Base-by-base conservation (phyloP, 2,797 vertebrate species). In the Glossophaga mutica region DNA sequence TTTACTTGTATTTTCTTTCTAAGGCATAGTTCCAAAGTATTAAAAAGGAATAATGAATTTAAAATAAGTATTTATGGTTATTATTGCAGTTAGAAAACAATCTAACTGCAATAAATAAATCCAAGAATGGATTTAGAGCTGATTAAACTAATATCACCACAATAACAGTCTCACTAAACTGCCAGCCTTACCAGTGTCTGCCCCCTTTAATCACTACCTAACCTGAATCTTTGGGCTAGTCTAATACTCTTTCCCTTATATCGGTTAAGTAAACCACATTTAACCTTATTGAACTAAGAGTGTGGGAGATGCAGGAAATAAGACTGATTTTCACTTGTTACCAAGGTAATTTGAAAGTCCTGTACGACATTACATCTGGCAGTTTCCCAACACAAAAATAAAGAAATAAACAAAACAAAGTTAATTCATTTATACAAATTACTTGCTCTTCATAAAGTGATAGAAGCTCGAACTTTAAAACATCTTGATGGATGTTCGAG, bases 1-100 rank as follows among this genome's bases (percentile, higher is more conserved):
- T 97, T 95, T 78, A 70, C 55, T 83, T 29, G 94, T 95, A 79
- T 94, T 95, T 96, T 94, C 83, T 82, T 88, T 91, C 79, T 91
- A 73, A 92, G 14, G 6, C 16, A 88, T 52, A 86, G 29, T 92
- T 81, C 96, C 8, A 81, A 70, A 78, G 32, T 87, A 90, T 48
- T 95, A 76, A 95, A 96, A 94, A 76, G 59, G 37, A 94, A 32
- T 77, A 70, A 91, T 89, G 83, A 46, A 91, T 44, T 87, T 94
- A 77, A 85, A 87, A 73, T 94, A 44, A 90, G 24, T 82, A 77
- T 34, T 89, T 77, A 68, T 52, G 16, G 50, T 81, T 39, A 39
- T 39, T 39, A 39, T 39, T 39, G 39, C 39, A 39, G 39, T 39
- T 39, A 39, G 29, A n/a, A 92, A 82, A 87, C 87, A 68, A 67